Percentiles rank a stretch among this genome's conserved stretches.
Evolutionary conservation across 2,888 invertebrate genomes (phyloP).

Genomic region (Pachydiplax longipennis): DNA sequence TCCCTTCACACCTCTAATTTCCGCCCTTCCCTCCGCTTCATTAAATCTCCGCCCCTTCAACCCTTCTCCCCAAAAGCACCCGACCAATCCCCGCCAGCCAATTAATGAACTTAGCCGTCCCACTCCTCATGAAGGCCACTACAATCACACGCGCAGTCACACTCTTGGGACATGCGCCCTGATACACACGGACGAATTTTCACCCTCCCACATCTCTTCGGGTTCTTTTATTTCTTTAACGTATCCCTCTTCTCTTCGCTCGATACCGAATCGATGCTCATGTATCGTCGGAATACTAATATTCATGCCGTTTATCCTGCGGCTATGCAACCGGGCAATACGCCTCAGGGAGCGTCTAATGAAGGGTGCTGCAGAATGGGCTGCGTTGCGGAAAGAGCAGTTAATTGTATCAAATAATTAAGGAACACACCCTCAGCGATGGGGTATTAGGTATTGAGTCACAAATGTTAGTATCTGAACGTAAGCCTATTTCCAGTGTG

Average conservation of each 20-base stretch:
- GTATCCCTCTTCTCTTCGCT: not conserved
- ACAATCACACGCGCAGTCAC: conserved; percentile 39
- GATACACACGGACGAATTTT: not conserved
- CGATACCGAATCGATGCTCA: conserved; percentile 33
- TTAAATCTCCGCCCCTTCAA: not conserved
- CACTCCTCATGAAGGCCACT: conserved; percentile 2
- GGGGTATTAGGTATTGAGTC: no score
- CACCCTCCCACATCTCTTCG: not conserved
- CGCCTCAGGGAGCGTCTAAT: no score
- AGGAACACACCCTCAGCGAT: no score
- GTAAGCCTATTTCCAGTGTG: no score
- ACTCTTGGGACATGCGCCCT: conserved; percentile 12
- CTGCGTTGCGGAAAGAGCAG: no score
- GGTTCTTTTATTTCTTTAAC: not conserved
- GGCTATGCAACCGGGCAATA: no score
- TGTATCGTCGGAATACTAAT: conserved; percentile 17
- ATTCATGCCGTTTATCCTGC: not conserved
- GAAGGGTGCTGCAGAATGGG: no score
- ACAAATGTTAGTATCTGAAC: no score
- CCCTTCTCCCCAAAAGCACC: not conserved
- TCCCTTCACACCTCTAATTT: conserved; percentile 10
- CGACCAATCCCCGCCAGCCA: conserved; percentile 41
- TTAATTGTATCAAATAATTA: no score
- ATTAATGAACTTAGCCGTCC: conserved; percentile 41
- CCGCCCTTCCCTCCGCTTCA: not conserved